Base-by-base conservation (phyloP, 2,888 invertebrate genomes). In the Carabus problematicus region DNA sequence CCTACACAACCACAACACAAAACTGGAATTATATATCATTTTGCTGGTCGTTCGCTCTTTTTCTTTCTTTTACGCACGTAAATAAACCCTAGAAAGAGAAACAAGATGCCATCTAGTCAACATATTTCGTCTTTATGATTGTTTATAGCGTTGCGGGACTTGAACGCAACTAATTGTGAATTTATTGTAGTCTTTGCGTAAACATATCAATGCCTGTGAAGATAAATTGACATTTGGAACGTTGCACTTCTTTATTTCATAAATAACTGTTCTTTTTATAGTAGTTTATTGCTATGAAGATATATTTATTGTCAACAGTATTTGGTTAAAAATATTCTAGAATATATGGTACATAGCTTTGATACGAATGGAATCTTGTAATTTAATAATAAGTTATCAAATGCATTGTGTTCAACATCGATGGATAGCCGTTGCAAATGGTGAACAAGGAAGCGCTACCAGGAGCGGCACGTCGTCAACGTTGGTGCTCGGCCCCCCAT, bases 11-110 rank as follows among this genome's bases (percentile, higher is more conserved):
- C 49, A 45, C 47, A 39, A 47, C 62, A 62, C 61, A 62, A 47
- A 62, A 62, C 62, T 62, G 49, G 62, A 49, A 62, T 62, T 62
- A 62, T 62, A 62, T 62, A 62, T 62, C 62, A 62, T 62, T 3
- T 29, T 29, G 29, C 29, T 62, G 49, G 49, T 14, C 29, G 9
- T 16, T 39, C 47, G n/a, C 14, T 49, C 39, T 62, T 9, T 62
- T 49, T 40, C 9, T 49, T 11, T 62, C 39, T n/a, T 49, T 43
- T 49, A 43, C 19, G 11, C 11, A 60, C 29, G 12, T 42, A 43
- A 43, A 45, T 42, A 9, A 7, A 16, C 18, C 41, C 16, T 14
- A 62, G 18, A 49, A 11, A 39, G 49, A 29, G 6, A 62, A 49
- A 47, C n/a, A 39, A 62, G 3, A 18, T 45, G 8, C 8, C 12